Percentiles rank a stretch among this genome's conserved stretches.
Evolutionary conservation across 2,113 vertebrate genomes (phyloP).

Genomic region (Cheirogaleus medius): DNA sequence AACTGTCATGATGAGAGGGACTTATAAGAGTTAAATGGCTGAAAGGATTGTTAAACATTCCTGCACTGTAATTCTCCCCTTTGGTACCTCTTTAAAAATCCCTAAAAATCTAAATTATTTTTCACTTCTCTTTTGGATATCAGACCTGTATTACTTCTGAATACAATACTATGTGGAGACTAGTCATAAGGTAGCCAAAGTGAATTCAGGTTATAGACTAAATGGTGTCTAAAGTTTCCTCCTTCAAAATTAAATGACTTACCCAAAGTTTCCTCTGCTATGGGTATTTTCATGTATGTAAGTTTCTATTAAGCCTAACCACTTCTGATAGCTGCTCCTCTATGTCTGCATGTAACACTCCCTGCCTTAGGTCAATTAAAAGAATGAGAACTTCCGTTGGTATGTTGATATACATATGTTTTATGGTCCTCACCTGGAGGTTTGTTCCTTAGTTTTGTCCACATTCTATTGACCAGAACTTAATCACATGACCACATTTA

Average conservation of each 20-base stretch:
- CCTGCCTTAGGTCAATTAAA: background rate
- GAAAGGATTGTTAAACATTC: background rate
- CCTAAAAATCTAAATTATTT: conserved; percentile 17
- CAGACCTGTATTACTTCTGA: conserved; percentile 20
- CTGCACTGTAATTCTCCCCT: background rate
- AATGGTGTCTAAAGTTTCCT: conserved; percentile 11
- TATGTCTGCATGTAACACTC: background rate
- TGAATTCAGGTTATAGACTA: conserved; percentile 1
- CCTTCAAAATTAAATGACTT: conserved; percentile 18
- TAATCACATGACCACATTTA: background rate
- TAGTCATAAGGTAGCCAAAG: background rate
- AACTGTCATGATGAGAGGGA: background rate
- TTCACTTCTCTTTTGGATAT: background rate
- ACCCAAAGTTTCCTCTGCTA: background rate
- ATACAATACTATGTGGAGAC: background rate
- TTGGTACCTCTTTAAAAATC: conserved; percentile 11
- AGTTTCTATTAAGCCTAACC: background rate
- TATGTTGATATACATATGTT: background rate
- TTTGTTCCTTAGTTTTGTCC: background rate
- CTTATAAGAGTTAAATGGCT: background rate
- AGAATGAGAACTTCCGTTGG: background rate
- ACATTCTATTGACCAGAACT: background rate
- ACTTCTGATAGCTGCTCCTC: background rate
- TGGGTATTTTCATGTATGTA: background rate
- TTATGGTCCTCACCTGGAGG: background rate